These are phyloP conservation scores for Acrobasis consociella DNA, from an alignment of 2,888 invertebrate species.

Conservation along the genomic window DNA sequence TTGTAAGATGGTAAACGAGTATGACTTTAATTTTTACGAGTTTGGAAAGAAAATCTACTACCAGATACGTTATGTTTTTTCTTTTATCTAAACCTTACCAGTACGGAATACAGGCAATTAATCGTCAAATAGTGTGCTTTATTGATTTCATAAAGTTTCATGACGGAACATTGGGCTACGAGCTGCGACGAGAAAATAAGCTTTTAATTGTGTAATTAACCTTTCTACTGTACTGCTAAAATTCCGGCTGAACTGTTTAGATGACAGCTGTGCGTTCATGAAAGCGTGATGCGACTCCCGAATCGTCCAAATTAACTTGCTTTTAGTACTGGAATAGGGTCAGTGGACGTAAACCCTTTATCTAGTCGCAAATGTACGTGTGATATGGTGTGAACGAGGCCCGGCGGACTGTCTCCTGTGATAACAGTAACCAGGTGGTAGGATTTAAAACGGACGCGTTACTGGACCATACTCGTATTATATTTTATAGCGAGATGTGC, in stretches of 20 bases:
- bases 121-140: conserved; percentile 5
- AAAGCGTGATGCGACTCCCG: conserved; percentile 12
- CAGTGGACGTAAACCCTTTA: conserved; percentile 15
- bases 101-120: background rate
- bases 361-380: conserved; percentile 4
- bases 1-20: no score
- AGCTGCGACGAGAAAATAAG: conserved; percentile 3
- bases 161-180: background rate
- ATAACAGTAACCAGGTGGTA: conserved; percentile 4
- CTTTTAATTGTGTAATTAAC: conserved; percentile 13
- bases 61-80: no score
- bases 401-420: background rate
- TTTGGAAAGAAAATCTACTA: no score
- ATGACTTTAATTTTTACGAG: no score
- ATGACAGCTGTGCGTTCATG: conserved; percentile 9
- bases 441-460: background rate
- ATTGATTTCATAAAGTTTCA: background rate
- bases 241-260: conserved; percentile 9
- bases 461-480: background rate
- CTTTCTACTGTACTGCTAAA: conserved; percentile 9
- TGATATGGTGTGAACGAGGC: conserved; percentile 1
- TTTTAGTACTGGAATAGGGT: conserved; percentile 8
- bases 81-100: no score
- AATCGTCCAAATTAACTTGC: conserved; percentile 14
- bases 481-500: background rate